Evolutionary conservation across 2,888 invertebrate species (phyloP), one percentile per base, ranked within the genome.

Genomic region (Drosophila atroscutellata): DNA sequence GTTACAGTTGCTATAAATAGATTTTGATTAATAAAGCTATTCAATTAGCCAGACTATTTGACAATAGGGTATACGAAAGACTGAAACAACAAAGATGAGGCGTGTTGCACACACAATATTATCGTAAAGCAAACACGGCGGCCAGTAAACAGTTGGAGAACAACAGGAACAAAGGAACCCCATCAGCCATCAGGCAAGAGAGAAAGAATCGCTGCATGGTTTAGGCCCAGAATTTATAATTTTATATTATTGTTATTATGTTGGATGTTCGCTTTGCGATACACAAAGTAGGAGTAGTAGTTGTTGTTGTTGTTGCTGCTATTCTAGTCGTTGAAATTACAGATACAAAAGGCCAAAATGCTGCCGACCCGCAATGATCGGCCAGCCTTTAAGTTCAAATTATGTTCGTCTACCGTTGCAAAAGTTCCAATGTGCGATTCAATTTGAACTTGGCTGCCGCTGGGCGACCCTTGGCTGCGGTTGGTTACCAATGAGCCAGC

Each of bases 391-490:
- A 80, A 72, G 89, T 83, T 86, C 69, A 75, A 85, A 88, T 88
- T 86, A 81, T 88, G 84, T 71, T 39, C 65, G 84, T 77, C 71
- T 83, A 85, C 77, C 85, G 83, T 83, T 79, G 65, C 65, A 60
- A 75, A 57, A 63, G 58, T 77, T 76, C 55, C 74, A 57, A 62
- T 69, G 74, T 78, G 79, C 75, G 81, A 72, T 86, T 86, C 77
- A 85, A 88, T 88, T 88, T 85, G 89, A 85, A 85, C 84, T 85
- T 88, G 84, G 64, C 79, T 81, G 86, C 75, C 80, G 76, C 80
- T 75, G 78, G 70, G 71, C 86, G 86, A 86, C 86, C 88, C 88
- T 84, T 61, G 72, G 72, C 88, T 61, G 74, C 74, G 88, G 84
- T 70, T 45, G 84, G 86, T 88, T 86, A 47, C 72, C 77, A 75